Base-by-base conservation (phyloP, 23 tunicate species). In the Trididemnum nubilum region DNA sequence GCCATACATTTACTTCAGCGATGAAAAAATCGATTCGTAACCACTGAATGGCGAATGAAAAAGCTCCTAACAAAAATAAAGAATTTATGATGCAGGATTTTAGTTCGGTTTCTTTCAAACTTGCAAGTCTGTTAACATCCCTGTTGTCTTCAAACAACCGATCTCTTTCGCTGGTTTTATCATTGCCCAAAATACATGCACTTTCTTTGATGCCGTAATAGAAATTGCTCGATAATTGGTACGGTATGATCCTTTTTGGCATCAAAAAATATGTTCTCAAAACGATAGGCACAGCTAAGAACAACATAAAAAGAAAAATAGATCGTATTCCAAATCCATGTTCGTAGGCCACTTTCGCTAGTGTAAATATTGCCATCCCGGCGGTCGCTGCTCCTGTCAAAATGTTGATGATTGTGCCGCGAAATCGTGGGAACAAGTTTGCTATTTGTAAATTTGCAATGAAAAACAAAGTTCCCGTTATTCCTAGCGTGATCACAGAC, bases 211-310 rank as follows among this genome's bases (percentile, higher is more conserved):
- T 15, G 18, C 78, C 78, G 24, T 73, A 73, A 37, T 73, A 22
- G 39, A 22, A 73, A 73, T 73, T 30, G 12, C 39, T 40, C 25
- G 57, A 3, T 5, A 73, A 57, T 5, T n/a, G 28, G 29, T 39
- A 37, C 2, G 78, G 78, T 2, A 73, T 40, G 28, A 73, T 12
- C 12, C 3, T 22, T 38, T 73, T 73, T 9, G 78, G 78, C 78
- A 73, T 37, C 58, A 73, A 73, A 40, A 73, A 37, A 12, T 22
- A 37, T 9, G 78, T 73, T 73, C 78, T 28, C 29, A 73, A 38
- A 38, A 38, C 2, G 5, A 25, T 15, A 26, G 39, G 29, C 2
- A 39, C 18, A 2, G 28, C 78, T 12, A 38, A 24, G 39, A 38
- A 38, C 2, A 27, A 37, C 57, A 73, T 38, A 28, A 73, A 73